Evolutionary conservation across 2,113 vertebrate genomes (phyloP).

Genomic region (Piaya cayana): DNA sequence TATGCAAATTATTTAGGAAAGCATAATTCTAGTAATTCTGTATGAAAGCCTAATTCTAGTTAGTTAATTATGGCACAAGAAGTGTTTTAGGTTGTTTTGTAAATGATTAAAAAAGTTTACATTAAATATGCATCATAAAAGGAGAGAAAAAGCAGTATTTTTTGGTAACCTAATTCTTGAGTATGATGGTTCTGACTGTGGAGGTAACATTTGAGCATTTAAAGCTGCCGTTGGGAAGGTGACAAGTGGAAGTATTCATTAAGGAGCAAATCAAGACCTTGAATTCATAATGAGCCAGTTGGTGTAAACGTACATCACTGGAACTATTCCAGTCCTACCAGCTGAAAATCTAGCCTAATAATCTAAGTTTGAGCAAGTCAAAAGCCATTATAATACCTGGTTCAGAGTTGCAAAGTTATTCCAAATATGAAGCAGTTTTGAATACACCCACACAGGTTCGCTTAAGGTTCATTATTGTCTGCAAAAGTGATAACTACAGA

Average conservation of each 20-base stretch:
- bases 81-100: conserved; percentile 43
- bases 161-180: not conserved
- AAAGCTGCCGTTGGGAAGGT: conserved; percentile 28
- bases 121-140: not conserved
- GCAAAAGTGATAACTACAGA: conserved; percentile 5
- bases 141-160: not conserved
- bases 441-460: not conserved
- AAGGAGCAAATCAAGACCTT: conserved; percentile 56
- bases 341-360: conserved; percentile 59
- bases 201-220: not conserved
- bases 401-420: conserved; percentile 27
- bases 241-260: conserved; percentile 48
- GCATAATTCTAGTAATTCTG: not conserved
- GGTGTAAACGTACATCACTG: conserved; percentile 41
- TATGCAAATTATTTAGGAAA: conserved; percentile 36
- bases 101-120: conserved; percentile 30
- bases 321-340: conserved; percentile 44
- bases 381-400: conserved; percentile 41
- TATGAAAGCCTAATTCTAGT: not conserved
- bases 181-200: not conserved
- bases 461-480: conserved; percentile 33
- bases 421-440: not conserved
- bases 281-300: conserved; percentile 66
- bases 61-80: conserved; percentile 41
- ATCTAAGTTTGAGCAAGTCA: conserved; percentile 44